Evolutionary conservation across 2,888 invertebrate genomes (phyloP).

Genomic region (Altica lythri): DNA sequence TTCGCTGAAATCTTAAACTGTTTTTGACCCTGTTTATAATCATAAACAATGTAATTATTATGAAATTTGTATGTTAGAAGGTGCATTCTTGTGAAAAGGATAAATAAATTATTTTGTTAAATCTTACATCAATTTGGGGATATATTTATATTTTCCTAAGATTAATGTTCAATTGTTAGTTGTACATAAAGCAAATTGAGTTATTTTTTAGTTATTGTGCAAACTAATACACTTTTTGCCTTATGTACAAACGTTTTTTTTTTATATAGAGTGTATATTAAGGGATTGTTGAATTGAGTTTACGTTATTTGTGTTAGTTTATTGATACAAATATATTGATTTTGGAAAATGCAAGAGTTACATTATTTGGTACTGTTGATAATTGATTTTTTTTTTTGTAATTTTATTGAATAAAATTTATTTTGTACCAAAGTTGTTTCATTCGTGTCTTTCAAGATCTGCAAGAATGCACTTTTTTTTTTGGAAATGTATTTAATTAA

Average conservation of each 20-base stretch:
- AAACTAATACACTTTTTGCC: slow-evolving; percentile 42
- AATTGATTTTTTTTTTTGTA: slow-evolving; percentile 24
- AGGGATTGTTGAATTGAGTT: slow-evolving; percentile 34
- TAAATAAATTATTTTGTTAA: slow-evolving; percentile 5
- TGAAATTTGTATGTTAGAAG: slow-evolving; percentile 31
- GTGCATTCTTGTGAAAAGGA: slow-evolving; percentile 46
- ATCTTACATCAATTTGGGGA: slow-evolving; percentile 20
- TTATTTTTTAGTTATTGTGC: not conserved
- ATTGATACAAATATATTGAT: slow-evolving; percentile 39
- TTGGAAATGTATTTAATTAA: slow-evolving; percentile 14
- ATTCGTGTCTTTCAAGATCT: slow-evolving; percentile 46
- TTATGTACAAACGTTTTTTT: slow-evolving; percentile 40
- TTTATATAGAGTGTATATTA: slow-evolving; percentile 26
- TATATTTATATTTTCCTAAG: slow-evolving; percentile 18
- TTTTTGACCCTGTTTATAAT: slow-evolving; percentile 21
- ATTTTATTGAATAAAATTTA: slow-evolving; percentile 29
- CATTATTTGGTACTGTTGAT: slow-evolving; percentile 26
- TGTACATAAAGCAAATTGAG: slow-evolving; percentile 45
- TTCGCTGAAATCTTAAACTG: slow-evolving; percentile 19
- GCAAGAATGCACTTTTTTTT: slow-evolving; percentile 57
- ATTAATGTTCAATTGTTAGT: slow-evolving; percentile 37
- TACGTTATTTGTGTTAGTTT: slow-evolving; percentile 29
- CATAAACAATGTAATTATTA: slow-evolving; percentile 17
- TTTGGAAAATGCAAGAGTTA: slow-evolving; percentile 34
- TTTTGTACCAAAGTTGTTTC: slow-evolving; percentile 36